Evolutionary conservation across 2,888 invertebrate genomes (phyloP), one percentile per base, ranked within the genome.

Genomic region (Lapara coniferarum): DNA sequence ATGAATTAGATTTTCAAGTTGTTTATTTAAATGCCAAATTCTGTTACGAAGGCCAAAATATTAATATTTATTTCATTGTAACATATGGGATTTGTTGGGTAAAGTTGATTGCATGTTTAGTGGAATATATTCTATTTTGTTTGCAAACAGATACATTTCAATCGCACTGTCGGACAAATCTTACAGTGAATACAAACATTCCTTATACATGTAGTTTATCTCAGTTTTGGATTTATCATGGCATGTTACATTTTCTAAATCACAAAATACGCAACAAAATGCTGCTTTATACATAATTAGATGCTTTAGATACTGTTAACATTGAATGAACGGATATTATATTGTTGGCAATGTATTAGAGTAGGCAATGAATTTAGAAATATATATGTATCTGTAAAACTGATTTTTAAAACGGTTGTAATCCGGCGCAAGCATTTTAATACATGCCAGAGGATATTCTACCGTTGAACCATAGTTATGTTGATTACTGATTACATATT

Each of bases 1-100:
- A 86, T 83, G 84, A 77, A 81, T 87, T 87, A 87, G 84, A 78
- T 83, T 80, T 81, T 79, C 81, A 75, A 80, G 44, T 74, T 79
- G 80, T 84, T 84, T 87, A 82, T 85, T 87, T 85, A 78, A 83
- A 88, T 87, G 87, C 89, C 88, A 89, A 89, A 89, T 85, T 84
- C 82, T 83, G 81, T 85, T 77, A 82, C 83, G 78, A 81, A 85
- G 86, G 88, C 87, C 88, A 88, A 88, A 88, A 86, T 84, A 77
- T 72, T 79, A 78, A 81, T 85, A 86, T 87, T 87, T 83, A 82
- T 83, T 84, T 82, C 75, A 75, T 78, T 74, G 71, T 73, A 76
- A 72, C 49, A 37, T 57, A 58, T 68, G 51, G 57, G 16, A 67
- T 69, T 74, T 72, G 74, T 76, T 76, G 66, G 75, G 69, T 72